These are phyloP conservation scores for Dynastes hyllus DNA, from an alignment of 2,888 invertebrate species.

Conservation along the genomic window DNA sequence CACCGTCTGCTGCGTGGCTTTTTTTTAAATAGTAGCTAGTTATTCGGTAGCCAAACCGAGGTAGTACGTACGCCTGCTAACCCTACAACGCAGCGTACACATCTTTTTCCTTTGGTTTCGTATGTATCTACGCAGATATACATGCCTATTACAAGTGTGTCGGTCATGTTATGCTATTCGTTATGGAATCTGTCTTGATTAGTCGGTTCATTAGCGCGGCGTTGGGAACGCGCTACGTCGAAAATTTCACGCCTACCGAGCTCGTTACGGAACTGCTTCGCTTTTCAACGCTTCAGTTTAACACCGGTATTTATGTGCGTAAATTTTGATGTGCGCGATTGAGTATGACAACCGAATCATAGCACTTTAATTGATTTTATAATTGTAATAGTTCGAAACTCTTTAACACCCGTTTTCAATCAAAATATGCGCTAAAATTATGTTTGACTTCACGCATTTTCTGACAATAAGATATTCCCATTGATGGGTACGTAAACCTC, in stretches of 20 bases:
- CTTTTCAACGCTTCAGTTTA: slow-evolving; percentile 9
- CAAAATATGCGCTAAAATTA: no score
- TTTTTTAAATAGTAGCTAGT: slow-evolving; percentile 29
- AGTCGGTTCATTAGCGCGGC: slow-evolving; percentile 38
- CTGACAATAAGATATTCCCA: no score
- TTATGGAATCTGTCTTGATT: slow-evolving; percentile 44
- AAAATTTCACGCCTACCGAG: slow-evolving; percentile 31
- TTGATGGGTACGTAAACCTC: no score
- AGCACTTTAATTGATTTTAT: no score
- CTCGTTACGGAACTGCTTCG: neutral
- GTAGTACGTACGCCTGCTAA: slow-evolving; percentile 19
- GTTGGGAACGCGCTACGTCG: slow-evolving; percentile 20
- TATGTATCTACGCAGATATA: slow-evolving; percentile 12
- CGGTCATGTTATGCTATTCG: slow-evolving; percentile 21
- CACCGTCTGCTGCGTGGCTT: slow-evolving; percentile 2
- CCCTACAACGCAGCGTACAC: slow-evolving; percentile 8
- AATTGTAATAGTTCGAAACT: no score
- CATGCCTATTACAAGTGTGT: slow-evolving; percentile 22
- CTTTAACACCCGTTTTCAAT: no score
- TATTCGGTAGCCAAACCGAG: slow-evolving; percentile 12
- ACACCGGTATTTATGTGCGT: neutral
- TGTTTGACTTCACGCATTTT: no score
- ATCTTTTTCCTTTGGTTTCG: neutral
- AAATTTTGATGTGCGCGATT: neutral
- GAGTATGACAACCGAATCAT: no score